Base-by-base conservation (phyloP, 2,113 vertebrate genomes). In the Sarotherodon lohbergeri region DNA sequence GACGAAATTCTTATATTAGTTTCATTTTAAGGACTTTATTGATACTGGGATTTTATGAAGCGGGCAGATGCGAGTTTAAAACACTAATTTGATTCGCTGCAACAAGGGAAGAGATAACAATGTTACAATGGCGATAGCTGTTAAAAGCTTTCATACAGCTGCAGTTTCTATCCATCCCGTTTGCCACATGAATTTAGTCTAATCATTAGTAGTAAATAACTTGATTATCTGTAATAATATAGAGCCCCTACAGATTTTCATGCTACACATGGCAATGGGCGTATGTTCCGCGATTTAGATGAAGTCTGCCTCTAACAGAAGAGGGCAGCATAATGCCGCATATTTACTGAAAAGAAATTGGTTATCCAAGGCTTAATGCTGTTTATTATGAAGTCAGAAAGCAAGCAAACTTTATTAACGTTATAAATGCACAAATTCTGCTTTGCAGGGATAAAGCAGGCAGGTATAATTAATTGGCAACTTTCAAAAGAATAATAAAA, bases 271-370 rank as follows among this genome's bases (percentile, higher is more conserved):
- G 22, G 34, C 8, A 17, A 39, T 14, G n/a, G 83, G 22, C 4
- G n/a, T 41, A 83, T 39, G 39, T 61, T 22, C 7, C 73, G 22
- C 5, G 4, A 13, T 85, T 80, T 6, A 81, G 5, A 80, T 84
- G 10, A 34, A 86, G 22, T 84, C 9, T 86, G 68, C 27, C 9
- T 52, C 12, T 85, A 68, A 86, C 94, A 92, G 91, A 82, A 93
- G 94, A 92, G 92, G 93, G 94, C 93, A 95, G 94, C 87, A 92
- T 36, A 83, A 39, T 34, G 39, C 73, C 83, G 86, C 68, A 27
- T 50, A 84, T 3, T 81, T 56, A 36, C 39, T 9, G 24, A 46
- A 48, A 39, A 57, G 22, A 48, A 61, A 61, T 43, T 8, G 13
- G 12, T 81, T 46, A 78, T n/a, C 48, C 46, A n/a, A 32, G 73